Base-by-base conservation (phyloP, 2,888 invertebrate species). In the Pammene aurita region DNA sequence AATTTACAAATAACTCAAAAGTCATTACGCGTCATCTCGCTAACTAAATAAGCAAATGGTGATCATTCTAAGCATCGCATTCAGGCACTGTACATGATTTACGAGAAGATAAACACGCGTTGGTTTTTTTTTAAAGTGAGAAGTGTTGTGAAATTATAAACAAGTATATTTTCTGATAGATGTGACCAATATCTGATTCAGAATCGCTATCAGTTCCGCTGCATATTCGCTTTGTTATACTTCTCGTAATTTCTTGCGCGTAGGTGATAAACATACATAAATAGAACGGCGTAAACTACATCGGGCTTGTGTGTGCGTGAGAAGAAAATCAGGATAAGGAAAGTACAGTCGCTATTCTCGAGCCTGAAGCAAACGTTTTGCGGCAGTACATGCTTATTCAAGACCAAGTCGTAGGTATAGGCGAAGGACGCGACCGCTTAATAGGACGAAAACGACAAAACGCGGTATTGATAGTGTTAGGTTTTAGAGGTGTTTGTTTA, bases 401-500 rank as follows among this genome's bases (percentile, higher is more conserved):
- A 44, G 44, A 13, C 0, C 46, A 42, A 11, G 11, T 26, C 50
- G 26, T 42, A 42, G 42, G 46, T 54, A 52, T 42, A 26, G 26
- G 41, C 58, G 65, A 34, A 26, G 38, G 55, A 56, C 42, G 62
- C 14, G 38, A 58, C 10, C 41, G 26, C 26, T 16, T 56, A 18
- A 9, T 58, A 55, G 52, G 70, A 71, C 65, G 58, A 62, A n/a
- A 67, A 69, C 57, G 26, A 34, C 50, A n/a, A n/a, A n/a, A n/a
- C 34, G 78, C 78, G 77, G 76, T 80, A 84, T 80, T 76, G 77
- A 76, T 78, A 77, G 81, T 75, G 81, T 81, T 81, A 84, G 83
- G 84, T 75, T 84, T 81, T 84, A 84, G 80, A 80, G n/a, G n/a
- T n/a, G n/a, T n/a, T n/a, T 80, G 79, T 86, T 81, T 85, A 83